A percentile compares a stretch with the other conserved stretches of the same genome.
Evolutionary conservation across 2,797 vertebrate genomes (phyloP).

Genomic region (Leptoclinus maculatus): DNA sequence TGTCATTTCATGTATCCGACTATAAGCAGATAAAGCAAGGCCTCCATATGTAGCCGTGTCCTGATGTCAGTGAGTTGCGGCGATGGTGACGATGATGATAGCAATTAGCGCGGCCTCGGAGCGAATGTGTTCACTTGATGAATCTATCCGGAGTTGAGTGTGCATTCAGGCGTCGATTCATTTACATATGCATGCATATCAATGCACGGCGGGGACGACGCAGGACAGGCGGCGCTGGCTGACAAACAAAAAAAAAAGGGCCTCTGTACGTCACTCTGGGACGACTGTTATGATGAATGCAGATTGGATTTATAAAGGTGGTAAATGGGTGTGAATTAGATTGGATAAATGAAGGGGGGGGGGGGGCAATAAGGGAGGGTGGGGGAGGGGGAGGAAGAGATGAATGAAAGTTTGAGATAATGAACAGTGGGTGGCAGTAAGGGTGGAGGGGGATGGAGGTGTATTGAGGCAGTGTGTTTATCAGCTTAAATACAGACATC

Average conservation of each 20-base stretch:
- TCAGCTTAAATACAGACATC: slow-evolving; percentile 87
- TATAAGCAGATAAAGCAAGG: slow-evolving; percentile 33
- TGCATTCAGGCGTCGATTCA: slow-evolving; percentile 62
- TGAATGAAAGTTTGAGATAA: slow-evolving; percentile 87
- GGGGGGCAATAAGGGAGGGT: slow-evolving; percentile 28
- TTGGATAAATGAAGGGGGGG: slow-evolving; percentile 75
- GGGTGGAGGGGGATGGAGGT: slow-evolving; percentile 62
- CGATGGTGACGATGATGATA: slow-evolving; percentile 60
- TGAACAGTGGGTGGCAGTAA: slow-evolving; percentile 77
- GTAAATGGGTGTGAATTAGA: slow-evolving; percentile 80
- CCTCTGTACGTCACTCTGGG: slow-evolving; percentile 65
- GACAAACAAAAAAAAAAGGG: slow-evolving; percentile 30
- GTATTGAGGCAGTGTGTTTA: slow-evolving; percentile 80
- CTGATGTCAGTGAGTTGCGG: slow-evolving; percentile 36
- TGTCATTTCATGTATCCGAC: slow-evolving; percentile 27
- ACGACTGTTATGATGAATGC: slow-evolving; percentile 70
- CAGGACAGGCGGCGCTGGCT: slow-evolving; percentile 31
- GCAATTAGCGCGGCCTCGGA: slow-evolving; percentile 65
- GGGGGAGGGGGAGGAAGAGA: slow-evolving; percentile 65
- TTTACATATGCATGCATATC: slow-evolving; percentile 73
- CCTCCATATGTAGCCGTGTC: slow-evolving; percentile 39
- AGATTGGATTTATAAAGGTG: slow-evolving; percentile 75
- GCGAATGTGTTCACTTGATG: slow-evolving; percentile 65
- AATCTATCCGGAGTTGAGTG: slow-evolving; percentile 63
- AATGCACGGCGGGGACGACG: slow-evolving; percentile 26